Evolutionary conservation across 2,797 vertebrate genomes (phyloP), one percentile per base, ranked within the genome.

Genomic region (Rhynchonycteris naso): DNA sequence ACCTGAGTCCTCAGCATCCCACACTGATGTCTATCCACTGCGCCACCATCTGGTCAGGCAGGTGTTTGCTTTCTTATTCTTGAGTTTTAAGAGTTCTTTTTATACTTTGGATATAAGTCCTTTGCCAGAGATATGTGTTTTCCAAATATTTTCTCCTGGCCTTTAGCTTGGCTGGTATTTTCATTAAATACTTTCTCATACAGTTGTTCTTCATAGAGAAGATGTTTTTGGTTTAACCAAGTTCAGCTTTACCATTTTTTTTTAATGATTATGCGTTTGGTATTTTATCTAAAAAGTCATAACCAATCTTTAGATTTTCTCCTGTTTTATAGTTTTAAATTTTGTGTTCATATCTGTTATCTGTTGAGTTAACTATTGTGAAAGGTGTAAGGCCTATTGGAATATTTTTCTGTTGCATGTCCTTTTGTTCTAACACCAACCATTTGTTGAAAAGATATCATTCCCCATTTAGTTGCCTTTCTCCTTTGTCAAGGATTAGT

Each of bases 211-310:
- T 65, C 47, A 52, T 30, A 84, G 38, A 82, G 21, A 33, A 76
- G 35, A 75, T 59, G 30, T 38, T 81, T 74, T 88, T 88, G 66
- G 59, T 79, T 90, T 75, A 79, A 85, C 78, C 47, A 94, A 54
- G 43, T 75, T 38, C 16, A 94, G 13, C 28, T 69, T 72, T 79
- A 18, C 38, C 21, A 19, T 74, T 96, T 95, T 90, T 59, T 90
- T 88, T 65, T 26, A 28, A 54, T 50, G 72, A 18, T 92, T 6
- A 24, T 81, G 18, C 9, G 82, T 79, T 90, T 35, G 33, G 19
- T 86, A 38, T 75, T 84, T 4, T 87, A 59, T 76, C 26, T 96
- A 22, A 90, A 94, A 90, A 83, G 47, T 68, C 47, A 28, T 96
- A 15, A 59, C 28, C 66, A 87, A 83, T 90, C 65, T 18, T 65